Base-by-base conservation (phyloP, 2,888 invertebrate species). In the Drosophila peninsularis region DNA sequence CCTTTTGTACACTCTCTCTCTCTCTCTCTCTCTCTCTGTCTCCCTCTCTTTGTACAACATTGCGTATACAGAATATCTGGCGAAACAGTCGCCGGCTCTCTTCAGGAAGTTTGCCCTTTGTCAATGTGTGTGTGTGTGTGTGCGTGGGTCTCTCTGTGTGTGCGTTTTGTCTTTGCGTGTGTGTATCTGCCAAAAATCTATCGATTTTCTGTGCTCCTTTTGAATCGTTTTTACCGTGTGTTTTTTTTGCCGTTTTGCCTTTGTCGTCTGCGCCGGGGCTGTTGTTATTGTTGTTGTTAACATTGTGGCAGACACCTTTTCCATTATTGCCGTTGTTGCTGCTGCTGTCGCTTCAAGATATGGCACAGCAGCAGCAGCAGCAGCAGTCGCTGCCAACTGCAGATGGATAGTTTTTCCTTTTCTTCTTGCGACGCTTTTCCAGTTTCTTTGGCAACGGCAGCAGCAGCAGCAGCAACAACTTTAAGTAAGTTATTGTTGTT, bases 161-260 rank as follows among this genome's bases (percentile, higher is more conserved):
- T 47, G 30, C 60, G 24, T 60, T 39, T n/a, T 14, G 57, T 4
- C 27, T 44, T 14, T 44, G 27, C 19, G 60, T 47, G 47, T 65
- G 67, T 83, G 82, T 87, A 88, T 83, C 87, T 82, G 78, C 81
- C 82, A 72, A 82, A 82, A 82, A 87, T 82, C 61, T 82, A 87
- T 82, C 57, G 82, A 82, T 82, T 82, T 82, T 87, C 88, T 70
- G 52, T 65, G 78, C 81, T 86, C 77, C 80, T 80, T 85, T 79
- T 82, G 62, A 62, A 39, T 63, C 54, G 13, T 49, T 67, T 67
- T 69, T 56, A 52, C 19, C 57, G 50, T 47, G 5, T 30, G 5
- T 30, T 30, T 62, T 30, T 62, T 62, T 52, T 66, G 47, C 56
- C 53, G 37, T 56, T 60, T 60, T 24, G 24, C 62, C 58, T 63